Percentiles rank a stretch among this genome's conserved stretches.
phyloP scores from a whole-genome alignment of 2,888 invertebrate genomes.

The Lobophora halterata region DNA sequence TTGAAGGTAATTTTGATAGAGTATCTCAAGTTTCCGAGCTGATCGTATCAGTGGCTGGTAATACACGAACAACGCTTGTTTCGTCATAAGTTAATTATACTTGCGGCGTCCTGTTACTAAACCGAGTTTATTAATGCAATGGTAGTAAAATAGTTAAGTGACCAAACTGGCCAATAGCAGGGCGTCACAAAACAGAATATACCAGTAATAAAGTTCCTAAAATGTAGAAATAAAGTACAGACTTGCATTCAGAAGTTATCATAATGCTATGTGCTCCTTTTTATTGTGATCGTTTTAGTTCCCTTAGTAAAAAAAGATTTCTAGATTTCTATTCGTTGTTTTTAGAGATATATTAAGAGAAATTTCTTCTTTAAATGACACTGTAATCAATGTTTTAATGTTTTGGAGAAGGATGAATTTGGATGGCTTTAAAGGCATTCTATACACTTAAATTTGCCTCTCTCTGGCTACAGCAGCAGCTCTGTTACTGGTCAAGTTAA shows the following conservation, averaged over 20 bases:
- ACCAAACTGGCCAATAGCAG: slow-evolving; percentile 34
- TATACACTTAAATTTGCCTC: too few species aligned
- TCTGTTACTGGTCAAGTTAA: slow-evolving; percentile 2
- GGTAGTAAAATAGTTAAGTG: slow-evolving; percentile 28
- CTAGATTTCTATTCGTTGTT: too few species aligned
- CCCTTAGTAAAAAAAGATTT: too few species aligned
- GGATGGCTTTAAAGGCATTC: too few species aligned
- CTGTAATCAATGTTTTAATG: too few species aligned
- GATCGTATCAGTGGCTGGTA: background rate
- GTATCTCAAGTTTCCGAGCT: too few species aligned
- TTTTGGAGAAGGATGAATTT: too few species aligned
- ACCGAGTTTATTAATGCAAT: slow-evolving; percentile 20
- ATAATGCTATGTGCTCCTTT: too few species aligned
- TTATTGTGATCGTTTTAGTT: too few species aligned
- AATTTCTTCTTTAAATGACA: too few species aligned
- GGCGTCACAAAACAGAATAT: slow-evolving; percentile 54
- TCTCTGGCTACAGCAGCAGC: background rate
- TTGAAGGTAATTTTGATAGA: too few species aligned
- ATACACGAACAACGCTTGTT: background rate
- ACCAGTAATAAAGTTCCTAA: slow-evolving; percentile 53
- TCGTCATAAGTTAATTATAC: slow-evolving; percentile 5
- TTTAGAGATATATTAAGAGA: too few species aligned
- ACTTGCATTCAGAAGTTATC: background rate
- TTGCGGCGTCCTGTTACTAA: slow-evolving; percentile 15
- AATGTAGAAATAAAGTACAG: slow-evolving; percentile 38